Conservation (phyloP, 2,113 vertebrate genomes). For the Pongo pygmaeus region DNA sequence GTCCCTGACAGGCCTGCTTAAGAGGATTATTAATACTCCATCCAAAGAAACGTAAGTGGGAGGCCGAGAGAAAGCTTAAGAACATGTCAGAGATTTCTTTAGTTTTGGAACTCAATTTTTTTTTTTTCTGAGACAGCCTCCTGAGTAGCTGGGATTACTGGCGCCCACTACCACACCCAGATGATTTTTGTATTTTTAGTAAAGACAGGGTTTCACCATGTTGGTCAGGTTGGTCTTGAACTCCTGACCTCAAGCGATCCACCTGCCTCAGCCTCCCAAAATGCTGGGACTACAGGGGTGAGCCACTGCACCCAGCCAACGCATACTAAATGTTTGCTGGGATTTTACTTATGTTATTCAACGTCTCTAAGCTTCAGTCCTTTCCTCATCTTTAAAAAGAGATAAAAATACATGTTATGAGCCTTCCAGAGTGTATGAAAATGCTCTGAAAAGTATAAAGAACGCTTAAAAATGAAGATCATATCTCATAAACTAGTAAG, state of each 20-base stretch:
- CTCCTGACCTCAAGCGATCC: no score
- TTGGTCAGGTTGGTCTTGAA: no score
- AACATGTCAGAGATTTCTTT: background rate
- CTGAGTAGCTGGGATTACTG: no score
- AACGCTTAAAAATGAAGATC: background rate
- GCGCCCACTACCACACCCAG: no score
- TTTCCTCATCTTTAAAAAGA: slow-evolving; percentile 13
- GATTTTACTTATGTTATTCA: background rate
- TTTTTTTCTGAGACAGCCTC: no score
- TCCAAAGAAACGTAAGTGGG: background rate
- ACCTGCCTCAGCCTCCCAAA: background rate
- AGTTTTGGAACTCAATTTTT: background rate
- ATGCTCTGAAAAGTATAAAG: background rate
- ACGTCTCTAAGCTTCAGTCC: background rate
- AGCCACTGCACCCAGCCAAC: background rate
- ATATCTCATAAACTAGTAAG: background rate
- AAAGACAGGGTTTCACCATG: no score
- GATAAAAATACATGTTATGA: background rate
- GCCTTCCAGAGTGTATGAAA: background rate
- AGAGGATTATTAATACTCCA: slow-evolving; percentile 56
- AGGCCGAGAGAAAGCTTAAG: background rate
- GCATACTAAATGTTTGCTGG: background rate
- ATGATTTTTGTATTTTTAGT: no score
- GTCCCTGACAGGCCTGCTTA: slow-evolving; percentile 29
- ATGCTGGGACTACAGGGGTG: no score